Evolutionary conservation across 2,113 vertebrate genomes (phyloP), one percentile per base, ranked within the genome.

Genomic region (Guaruba guarouba): DNA sequence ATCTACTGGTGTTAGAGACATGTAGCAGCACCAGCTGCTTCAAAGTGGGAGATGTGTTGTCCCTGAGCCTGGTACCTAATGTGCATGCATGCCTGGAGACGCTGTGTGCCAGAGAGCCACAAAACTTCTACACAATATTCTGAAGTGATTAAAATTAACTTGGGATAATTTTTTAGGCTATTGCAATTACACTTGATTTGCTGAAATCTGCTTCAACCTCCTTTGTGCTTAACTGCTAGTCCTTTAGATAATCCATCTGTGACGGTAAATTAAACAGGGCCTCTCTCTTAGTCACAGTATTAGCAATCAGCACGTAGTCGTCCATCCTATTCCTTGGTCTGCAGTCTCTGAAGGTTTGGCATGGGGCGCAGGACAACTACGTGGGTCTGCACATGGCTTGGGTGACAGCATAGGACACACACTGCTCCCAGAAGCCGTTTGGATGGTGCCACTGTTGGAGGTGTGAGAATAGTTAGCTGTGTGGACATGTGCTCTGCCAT

Each of bases 301-400:
- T 19, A 44, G 52, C 52, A 22, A 33, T 20, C 48, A 9, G 27
- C 46, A 29, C 4, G 6, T 54, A 24, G 27, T 10, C 35, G 54
- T 16, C 48, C 22, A 1, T 1, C 1, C 22, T 39, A 27, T 17
- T 39, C 19, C 3, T 33, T 18, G 62, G 31, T 49, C 37, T n/a
- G 51, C 62, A 8, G 66, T 9, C 19, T 27, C 55, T 55, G 33
- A 52, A n/a, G 51, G 17, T 3, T 14, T 52, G 79, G 41, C 0
- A 0, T 5, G 37, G 37, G 75, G 44, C 17, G 55, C 78, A 67
- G 54, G 75, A 63, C 64, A 3, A 4, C 2, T 12, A 13, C 0
- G 0, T 1, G 0, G 2, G 7, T 16, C 43, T 49, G 43, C 11
- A 17, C 13, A 0, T 2, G 6, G 49, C 25, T 3, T 28, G 43